These are phyloP conservation scores for Brevimyrus niger DNA, from an alignment of 2,113 vertebrate species.

Conservation along the genomic window DNA sequence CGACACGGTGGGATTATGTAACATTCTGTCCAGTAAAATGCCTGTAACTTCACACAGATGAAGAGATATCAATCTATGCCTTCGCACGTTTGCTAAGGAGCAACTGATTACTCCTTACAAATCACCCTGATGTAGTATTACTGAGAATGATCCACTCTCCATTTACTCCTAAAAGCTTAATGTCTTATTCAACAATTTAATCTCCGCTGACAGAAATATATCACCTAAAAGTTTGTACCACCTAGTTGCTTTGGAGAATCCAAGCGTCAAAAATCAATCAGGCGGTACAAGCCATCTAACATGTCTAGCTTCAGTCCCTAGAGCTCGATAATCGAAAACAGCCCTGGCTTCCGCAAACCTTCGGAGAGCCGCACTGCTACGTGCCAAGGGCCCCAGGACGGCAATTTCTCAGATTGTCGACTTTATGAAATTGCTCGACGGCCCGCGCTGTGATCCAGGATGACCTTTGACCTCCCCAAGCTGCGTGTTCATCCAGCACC, in stretches of 20 bases:
- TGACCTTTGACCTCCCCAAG: conserved; percentile 1
- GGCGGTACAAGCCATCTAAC: background rate
- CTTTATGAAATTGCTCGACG: conserved; percentile 5
- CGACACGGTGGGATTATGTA: background rate
- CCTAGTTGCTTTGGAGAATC: background rate
- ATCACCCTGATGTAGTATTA: background rate
- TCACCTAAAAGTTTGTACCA: background rate
- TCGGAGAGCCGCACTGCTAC: background rate
- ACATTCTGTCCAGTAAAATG: background rate
- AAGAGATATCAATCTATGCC: background rate
- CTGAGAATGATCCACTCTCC: background rate
- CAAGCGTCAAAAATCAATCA: background rate
- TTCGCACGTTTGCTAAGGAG: background rate
- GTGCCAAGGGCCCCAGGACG: background rate
- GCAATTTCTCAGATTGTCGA: conserved; percentile 8
- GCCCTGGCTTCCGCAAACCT: background rate
- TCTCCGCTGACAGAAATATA: background rate
- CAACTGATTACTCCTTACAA: background rate
- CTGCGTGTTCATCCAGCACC: background rate
- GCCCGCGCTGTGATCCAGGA: conserved; percentile 9
- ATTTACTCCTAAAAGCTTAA: background rate
- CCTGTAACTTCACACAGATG: background rate
- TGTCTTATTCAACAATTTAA: background rate
- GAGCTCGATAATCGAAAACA: background rate
- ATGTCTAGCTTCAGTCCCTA: background rate